Evolutionary conservation across 2,797 vertebrate species (phyloP).

Genomic region (Intellagama lesueurii): DNA sequence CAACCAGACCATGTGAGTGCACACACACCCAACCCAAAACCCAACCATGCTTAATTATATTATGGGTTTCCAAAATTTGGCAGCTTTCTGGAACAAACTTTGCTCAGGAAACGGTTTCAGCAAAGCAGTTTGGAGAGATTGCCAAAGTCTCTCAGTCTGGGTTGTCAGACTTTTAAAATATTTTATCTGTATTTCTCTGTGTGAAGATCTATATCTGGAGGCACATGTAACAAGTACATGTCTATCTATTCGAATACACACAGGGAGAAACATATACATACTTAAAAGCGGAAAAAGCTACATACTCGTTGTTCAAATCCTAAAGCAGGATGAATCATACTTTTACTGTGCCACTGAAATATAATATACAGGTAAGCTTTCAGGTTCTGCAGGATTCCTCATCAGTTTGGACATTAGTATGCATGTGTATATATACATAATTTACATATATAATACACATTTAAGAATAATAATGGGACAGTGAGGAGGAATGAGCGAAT

Average conservation of each 20-base stretch:
- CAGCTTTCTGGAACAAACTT: constrained; percentile 70
- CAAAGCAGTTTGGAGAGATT: constrained; percentile 1
- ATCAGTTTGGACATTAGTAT: neutral
- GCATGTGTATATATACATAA: neutral
- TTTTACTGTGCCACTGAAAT: too few species aligned
- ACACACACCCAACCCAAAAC: neutral
- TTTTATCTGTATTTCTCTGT: neutral
- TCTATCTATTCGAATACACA: too few species aligned
- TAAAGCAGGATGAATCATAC: too few species aligned
- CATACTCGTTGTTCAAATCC: too few species aligned
- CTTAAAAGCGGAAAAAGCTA: too few species aligned
- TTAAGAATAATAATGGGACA: neutral
- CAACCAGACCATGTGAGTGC: constrained; percentile 76
- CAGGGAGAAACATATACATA: too few species aligned
- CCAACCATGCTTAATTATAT: constrained; percentile 72
- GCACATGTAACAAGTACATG: too few species aligned
- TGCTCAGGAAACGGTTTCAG: constrained; percentile 36
- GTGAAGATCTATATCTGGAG: neutral
- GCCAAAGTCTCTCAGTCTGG: neutral
- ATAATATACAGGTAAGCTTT: too few species aligned
- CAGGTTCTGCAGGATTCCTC: too few species aligned
- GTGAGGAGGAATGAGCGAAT: neutral
- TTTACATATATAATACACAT: neutral
- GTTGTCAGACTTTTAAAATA: neutral
- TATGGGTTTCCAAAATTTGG: constrained; percentile 76